Evolutionary conservation across 1,140 invertebrate species (phyloP).

Genomic region (Cydia strobilella): DNA sequence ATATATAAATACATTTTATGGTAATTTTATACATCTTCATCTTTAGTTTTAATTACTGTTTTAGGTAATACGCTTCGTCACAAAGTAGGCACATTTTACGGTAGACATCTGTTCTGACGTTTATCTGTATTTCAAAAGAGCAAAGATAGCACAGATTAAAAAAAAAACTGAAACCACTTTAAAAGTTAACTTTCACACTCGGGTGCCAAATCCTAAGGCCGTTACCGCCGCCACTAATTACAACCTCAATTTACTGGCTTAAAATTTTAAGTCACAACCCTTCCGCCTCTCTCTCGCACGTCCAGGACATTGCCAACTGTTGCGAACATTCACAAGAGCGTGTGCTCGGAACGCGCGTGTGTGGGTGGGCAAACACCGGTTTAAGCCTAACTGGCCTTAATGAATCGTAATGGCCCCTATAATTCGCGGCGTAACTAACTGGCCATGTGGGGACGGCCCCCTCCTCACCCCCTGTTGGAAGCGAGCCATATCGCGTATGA

Average conservation of each 20-base stretch:
- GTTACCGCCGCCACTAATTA: slow-evolving; percentile 73
- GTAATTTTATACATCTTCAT: too few species aligned
- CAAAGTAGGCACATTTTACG: too few species aligned
- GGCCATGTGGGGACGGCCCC: slow-evolving; percentile 73
- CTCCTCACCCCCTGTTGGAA: slow-evolving; percentile 60
- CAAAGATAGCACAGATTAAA: neutral
- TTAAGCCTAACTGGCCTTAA: slow-evolving; percentile 81
- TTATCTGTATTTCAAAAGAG: neutral
- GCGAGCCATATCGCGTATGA: slow-evolving; percentile 77
- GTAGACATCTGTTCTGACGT: too few species aligned
- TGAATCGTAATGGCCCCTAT: slow-evolving; percentile 82
- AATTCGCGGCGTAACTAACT: slow-evolving; percentile 81
- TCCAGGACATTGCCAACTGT: slow-evolving; percentile 66
- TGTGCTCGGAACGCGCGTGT: slow-evolving; percentile 44
- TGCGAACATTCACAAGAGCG: slow-evolving; percentile 52
- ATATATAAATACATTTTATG: too few species aligned
- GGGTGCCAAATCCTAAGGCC: slow-evolving; percentile 62
- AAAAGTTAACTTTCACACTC: slow-evolving; percentile 57
- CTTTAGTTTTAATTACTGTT: too few species aligned
- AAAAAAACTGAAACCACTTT: slow-evolving; percentile 42
- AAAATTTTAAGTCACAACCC: slow-evolving; percentile 64
- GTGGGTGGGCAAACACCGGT: slow-evolving; percentile 78
- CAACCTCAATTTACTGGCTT: slow-evolving; percentile 67
- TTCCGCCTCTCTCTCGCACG: slow-evolving; percentile 51
- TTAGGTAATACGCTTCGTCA: too few species aligned